These are phyloP conservation scores for Astropecten irregularis DNA, from an alignment of 53 echinoderm and acorn worm genomes.

Conservation along the genomic window DNA sequence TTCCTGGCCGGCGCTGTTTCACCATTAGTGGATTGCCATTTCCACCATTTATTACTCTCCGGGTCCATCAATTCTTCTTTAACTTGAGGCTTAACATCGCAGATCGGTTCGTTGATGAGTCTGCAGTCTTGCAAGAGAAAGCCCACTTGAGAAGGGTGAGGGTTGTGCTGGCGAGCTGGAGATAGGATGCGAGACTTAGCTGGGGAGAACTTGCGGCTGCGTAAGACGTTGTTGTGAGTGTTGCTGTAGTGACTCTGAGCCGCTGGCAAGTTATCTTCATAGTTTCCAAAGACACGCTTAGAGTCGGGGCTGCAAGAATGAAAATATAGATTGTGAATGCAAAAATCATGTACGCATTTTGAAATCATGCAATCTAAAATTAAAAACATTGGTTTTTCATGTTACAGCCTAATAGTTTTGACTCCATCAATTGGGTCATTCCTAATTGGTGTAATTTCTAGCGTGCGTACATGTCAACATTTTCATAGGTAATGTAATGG, in stretches of 20 bases:
- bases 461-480: not conserved
- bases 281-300: constrained; percentile 74
- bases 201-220: constrained; percentile 35
- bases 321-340: no score
- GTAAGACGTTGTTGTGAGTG: constrained; percentile 36
- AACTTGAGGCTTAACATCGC: constrained; percentile 80
- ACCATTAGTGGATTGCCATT: constrained; percentile 60
- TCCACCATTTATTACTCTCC: constrained; percentile 71
- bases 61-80: not conserved
- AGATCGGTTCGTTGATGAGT: constrained; percentile 86
- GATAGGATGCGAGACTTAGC: constrained; percentile 58
- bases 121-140: constrained; percentile 88
- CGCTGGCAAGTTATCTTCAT: constrained; percentile 42
- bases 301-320: constrained; percentile 54
- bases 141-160: constrained; percentile 80
- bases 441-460: no score
- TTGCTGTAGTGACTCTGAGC: constrained; percentile 62
- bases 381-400: not conserved
- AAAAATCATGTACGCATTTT: no score
- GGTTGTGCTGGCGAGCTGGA: constrained; percentile 72
- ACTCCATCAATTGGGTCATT: no score
- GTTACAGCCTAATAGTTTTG: not conserved
- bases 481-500: not conserved
- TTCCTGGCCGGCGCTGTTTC: constrained; percentile 1
- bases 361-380: not conserved